A percentile compares a stretch with the other conserved stretches of the same genome.
Conservation (phyloP, 2,888 invertebrate genomes). For the Cataglyphis cursor region DNA sequence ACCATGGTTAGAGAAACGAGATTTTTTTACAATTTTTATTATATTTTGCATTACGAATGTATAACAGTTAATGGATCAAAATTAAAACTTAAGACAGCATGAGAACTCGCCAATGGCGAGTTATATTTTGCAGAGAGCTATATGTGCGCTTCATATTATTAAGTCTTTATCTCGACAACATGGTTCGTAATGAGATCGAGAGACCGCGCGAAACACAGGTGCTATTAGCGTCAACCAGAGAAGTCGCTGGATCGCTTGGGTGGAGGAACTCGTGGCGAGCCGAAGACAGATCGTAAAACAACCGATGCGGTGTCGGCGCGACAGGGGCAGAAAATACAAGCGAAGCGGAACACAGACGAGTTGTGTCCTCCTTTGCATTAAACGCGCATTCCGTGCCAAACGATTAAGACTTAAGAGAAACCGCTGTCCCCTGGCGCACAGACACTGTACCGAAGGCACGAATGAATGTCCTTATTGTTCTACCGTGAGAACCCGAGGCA, state of each 20-base stretch:
- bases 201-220: conserved; percentile 46
- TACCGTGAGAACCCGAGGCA: conserved; percentile 82
- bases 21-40: not conserved
- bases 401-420: conserved; percentile 81
- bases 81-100: conserved; percentile 15
- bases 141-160: too few species aligned
- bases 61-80: conserved; percentile 4
- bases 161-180: too few species aligned
- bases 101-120: conserved; percentile 1
- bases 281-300: conserved; percentile 64
- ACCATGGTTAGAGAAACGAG: not conserved
- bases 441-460: conserved; percentile 62
- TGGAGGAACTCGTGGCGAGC: conserved; percentile 59
- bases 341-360: conserved; percentile 70
- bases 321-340: conserved; percentile 66
- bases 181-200: conserved; percentile 27
- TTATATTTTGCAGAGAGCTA: too few species aligned
- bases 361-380: conserved; percentile 78
- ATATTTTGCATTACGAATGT: conserved; percentile 21
- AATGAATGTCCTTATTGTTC: conserved; percentile 85
- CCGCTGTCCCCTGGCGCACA: conserved; percentile 68
- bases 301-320: conserved; percentile 61
- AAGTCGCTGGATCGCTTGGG: conserved; percentile 58
- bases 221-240: conserved; percentile 68
- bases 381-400: conserved; percentile 78